Evolutionary conservation across 2,888 invertebrate genomes (phyloP).

Genomic region (Hetaerina titia): DNA sequence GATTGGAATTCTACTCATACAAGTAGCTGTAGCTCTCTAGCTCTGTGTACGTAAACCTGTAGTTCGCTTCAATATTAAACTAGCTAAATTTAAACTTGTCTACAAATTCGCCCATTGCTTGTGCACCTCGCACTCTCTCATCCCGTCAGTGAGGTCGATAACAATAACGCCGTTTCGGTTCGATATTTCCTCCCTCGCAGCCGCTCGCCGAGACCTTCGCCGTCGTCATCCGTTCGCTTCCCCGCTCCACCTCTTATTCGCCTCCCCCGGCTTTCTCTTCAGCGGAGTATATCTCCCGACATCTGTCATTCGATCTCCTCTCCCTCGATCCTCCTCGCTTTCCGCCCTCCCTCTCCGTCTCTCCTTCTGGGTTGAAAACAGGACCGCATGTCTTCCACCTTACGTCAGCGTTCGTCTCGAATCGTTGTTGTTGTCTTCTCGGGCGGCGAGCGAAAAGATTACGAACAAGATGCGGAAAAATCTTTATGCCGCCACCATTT

Average conservation of each 20-base stretch:
- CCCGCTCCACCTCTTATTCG: background rate
- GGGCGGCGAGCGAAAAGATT: background rate
- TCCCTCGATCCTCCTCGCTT: background rate
- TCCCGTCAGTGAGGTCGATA: background rate
- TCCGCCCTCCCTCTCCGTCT: background rate
- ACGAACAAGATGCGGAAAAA: background rate
- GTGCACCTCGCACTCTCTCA: background rate
- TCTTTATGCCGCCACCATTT: background rate
- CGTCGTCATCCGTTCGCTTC: background rate
- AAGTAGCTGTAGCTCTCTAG: no score
- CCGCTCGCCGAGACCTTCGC: background rate
- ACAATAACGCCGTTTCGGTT: background rate
- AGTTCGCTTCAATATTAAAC: no score
- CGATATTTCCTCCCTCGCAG: background rate
- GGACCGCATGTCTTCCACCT: background rate
- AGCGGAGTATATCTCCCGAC: background rate
- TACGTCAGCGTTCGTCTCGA: background rate
- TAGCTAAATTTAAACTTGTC: no score
- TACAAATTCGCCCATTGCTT: background rate
- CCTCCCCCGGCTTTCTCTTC: background rate
- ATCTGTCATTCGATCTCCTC: slow-evolving; percentile 2
- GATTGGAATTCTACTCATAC: no score
- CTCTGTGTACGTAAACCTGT: no score
- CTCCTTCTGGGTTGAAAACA: background rate
- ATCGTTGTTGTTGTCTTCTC: background rate